phyloP scores from a whole-genome alignment of 2,797 vertebrate species.

The Syndactyla subalaris region DNA sequence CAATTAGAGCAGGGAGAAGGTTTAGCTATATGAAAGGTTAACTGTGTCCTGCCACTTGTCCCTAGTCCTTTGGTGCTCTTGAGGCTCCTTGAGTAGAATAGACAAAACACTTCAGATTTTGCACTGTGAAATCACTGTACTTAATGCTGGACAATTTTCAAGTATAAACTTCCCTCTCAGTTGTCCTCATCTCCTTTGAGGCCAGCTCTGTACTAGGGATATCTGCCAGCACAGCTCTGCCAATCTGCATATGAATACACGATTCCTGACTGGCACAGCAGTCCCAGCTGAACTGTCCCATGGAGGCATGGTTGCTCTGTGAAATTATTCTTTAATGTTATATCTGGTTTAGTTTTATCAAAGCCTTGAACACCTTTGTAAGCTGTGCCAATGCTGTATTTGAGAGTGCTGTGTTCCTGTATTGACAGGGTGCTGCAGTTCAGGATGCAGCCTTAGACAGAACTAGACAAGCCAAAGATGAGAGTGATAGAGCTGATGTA shows the following conservation, averaged over 20 bases:
- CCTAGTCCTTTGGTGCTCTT: background rate
- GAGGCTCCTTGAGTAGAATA: background rate
- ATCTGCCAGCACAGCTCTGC: background rate
- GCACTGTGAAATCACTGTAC: background rate
- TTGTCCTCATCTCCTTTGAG: background rate
- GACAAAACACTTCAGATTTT: background rate
- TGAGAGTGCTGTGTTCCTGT: rapidly evolving
- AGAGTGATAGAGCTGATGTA: background rate
- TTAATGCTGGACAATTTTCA: background rate
- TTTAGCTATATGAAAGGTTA: background rate
- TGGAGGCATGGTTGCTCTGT: rapidly evolving
- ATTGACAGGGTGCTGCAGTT: rapidly evolving
- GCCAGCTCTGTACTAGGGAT: background rate
- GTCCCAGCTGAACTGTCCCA: background rate
- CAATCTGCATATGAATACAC: background rate
- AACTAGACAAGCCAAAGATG: background rate
- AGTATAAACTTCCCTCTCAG: background rate
- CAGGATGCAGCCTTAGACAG: background rate
- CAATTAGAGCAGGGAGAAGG: background rate
- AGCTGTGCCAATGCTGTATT: background rate
- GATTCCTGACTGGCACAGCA: background rate
- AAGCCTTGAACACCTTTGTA: background rate
- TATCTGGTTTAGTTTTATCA: background rate
- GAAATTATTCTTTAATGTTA: background rate
- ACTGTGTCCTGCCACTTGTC: background rate